Evolutionary conservation across 2,113 vertebrate species (phyloP).

Genomic region (Melierax canorus): DNA sequence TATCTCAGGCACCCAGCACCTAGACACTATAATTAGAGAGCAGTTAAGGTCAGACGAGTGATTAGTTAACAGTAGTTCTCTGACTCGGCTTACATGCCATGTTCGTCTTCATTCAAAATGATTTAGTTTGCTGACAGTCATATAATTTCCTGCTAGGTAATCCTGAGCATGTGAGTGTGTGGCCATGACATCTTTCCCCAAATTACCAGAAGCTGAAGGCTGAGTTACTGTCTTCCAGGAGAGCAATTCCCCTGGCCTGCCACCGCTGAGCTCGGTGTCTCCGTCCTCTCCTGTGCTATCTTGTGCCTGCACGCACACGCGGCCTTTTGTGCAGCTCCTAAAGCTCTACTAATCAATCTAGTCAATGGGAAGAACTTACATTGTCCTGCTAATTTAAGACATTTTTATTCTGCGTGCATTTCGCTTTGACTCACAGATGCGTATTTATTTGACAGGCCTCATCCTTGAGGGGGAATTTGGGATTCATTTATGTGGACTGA

Average conservation of each 20-base stretch:
- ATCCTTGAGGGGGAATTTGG: neutral
- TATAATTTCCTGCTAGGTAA: neutral
- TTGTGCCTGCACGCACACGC: neutral
- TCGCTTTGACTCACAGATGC: neutral
- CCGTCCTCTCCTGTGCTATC: neutral
- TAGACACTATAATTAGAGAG: neutral
- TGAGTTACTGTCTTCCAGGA: neutral
- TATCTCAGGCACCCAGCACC: neutral
- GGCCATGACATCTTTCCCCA: neutral
- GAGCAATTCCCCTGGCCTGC: neutral
- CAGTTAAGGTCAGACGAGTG: slow-evolving; percentile 6
- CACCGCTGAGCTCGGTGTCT: accelerated
- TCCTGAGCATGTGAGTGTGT: neutral
- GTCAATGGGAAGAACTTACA: neutral
- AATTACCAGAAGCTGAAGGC: neutral
- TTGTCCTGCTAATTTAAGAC: neutral
- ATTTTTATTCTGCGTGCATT: neutral
- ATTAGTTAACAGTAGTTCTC: neutral
- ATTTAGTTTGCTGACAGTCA: neutral
- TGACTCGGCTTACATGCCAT: neutral
- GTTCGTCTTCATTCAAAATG: neutral
- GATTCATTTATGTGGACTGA: slow-evolving; percentile 26
- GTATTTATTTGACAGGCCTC: slow-evolving; percentile 21
- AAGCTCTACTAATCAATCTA: neutral
- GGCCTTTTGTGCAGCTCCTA: neutral